phyloP scores from a whole-genome alignment of 1,140 invertebrate genomes.

The Drosophila mayri region DNA sequence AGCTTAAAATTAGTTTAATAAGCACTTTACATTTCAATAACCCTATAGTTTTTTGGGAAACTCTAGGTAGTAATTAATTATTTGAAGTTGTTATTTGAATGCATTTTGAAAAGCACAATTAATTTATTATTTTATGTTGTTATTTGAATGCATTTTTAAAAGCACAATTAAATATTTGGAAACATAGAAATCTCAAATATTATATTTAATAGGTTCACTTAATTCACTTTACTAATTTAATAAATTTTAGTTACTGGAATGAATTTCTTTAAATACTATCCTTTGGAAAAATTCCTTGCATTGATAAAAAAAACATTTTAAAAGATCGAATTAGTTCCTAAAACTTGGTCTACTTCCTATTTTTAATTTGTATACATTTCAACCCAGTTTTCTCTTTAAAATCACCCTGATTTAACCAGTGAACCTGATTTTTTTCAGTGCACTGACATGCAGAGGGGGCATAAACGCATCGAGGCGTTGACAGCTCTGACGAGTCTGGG shows the following conservation, averaged over 20 bases:
- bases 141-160: background rate
- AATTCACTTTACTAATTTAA: too few species aligned
- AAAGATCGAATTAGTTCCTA: too few species aligned
- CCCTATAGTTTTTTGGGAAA: background rate
- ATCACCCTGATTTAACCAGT: accelerated
- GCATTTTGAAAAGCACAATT: background rate
- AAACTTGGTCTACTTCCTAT: too few species aligned
- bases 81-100: background rate
- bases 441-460: constrained; percentile 32
- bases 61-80: background rate
- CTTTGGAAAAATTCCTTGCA: too few species aligned
- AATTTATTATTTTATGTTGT: too few species aligned
- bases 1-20: background rate
- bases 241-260: too few species aligned
- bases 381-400: background rate
- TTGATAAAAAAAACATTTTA: too few species aligned
- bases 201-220: background rate
- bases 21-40: background rate
- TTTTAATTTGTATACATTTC: too few species aligned
- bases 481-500: constrained; percentile 37
- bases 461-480: constrained; percentile 60
- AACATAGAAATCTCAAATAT: background rate
- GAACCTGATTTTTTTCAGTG: constrained; percentile 5
- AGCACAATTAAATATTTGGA: background rate
- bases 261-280: too few species aligned